phyloP scores from a whole-genome alignment of 2,113 vertebrate species.

The Hypomesus transpacificus region DNA sequence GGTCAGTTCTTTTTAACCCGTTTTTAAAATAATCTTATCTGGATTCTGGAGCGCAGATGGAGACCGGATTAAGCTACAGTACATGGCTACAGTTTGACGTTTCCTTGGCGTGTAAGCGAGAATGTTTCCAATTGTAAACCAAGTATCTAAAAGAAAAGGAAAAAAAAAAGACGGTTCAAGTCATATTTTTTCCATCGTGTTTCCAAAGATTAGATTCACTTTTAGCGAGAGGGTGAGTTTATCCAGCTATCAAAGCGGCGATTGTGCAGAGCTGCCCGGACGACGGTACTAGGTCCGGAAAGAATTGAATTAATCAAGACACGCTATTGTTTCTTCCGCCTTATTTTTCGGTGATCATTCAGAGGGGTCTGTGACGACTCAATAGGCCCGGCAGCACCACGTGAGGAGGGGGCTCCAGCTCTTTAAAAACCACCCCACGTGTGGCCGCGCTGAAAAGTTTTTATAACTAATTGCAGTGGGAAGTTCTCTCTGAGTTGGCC shows the following conservation, averaged over 20 bases:
- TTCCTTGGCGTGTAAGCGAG: constrained; percentile 9
- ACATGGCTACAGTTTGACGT: background rate
- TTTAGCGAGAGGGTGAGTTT: constrained; percentile 57
- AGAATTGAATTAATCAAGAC: constrained; percentile 86
- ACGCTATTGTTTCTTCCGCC: constrained; percentile 76
- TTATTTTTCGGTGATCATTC: constrained; percentile 82
- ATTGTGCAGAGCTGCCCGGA: constrained; percentile 81
- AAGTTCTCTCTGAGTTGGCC: constrained; percentile 62
- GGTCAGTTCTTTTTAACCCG: constrained; percentile 64
- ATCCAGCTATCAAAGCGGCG: constrained; percentile 75
- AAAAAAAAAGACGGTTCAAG: background rate
- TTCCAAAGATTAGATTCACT: background rate
- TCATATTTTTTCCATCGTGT: no score
- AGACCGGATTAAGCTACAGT: background rate
- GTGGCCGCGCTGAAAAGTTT: constrained; percentile 78
- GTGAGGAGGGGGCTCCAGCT: constrained; percentile 74
- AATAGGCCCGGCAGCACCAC: constrained; percentile 74
- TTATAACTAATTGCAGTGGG: constrained; percentile 84
- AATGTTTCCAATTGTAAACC: background rate
- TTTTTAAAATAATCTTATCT: background rate
- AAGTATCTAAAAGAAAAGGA: constrained; percentile 5
- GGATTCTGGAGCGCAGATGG: background rate
- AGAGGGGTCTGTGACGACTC: constrained; percentile 81
- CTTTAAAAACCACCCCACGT: constrained; percentile 82
- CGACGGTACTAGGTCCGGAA: constrained; percentile 80